Evolutionary conservation across 1,140 invertebrate species (phyloP).

Genomic region (Cotesia chilonis): DNA sequence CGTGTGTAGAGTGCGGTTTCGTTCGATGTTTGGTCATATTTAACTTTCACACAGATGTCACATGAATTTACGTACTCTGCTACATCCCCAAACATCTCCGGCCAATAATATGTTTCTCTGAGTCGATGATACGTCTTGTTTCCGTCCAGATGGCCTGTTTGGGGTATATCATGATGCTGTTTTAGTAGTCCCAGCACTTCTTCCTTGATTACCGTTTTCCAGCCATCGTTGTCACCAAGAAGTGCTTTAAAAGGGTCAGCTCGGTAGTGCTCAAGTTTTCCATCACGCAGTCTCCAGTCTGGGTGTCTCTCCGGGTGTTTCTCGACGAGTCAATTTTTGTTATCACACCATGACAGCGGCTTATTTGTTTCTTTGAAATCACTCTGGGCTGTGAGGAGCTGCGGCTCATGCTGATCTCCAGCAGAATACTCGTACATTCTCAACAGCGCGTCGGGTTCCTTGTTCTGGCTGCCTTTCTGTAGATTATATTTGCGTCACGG

Average conservation of each 20-base stretch:
- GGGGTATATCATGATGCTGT: not conserved
- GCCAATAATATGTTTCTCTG: slow-evolving; percentile 40
- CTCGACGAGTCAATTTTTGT: not conserved
- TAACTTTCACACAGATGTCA: too few species aligned
- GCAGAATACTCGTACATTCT: not conserved
- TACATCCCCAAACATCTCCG: slow-evolving; percentile 41
- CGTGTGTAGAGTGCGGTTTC: too few species aligned
- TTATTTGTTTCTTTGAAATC: too few species aligned
- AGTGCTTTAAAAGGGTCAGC: not conserved
- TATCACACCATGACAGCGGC: not conserved
- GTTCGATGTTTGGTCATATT: too few species aligned
- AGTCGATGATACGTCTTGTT: slow-evolving; percentile 38
- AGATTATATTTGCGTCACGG: not conserved
- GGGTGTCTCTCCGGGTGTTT: not conserved
- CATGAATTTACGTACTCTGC: not conserved
- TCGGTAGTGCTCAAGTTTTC: too few species aligned
- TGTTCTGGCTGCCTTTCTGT: not conserved
- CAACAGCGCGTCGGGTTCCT: not conserved
- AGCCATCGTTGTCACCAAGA: not conserved
- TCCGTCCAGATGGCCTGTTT: slow-evolving; percentile 37
- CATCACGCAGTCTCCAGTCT: not conserved
- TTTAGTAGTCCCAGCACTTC: not conserved
- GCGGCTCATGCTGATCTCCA: too few species aligned
- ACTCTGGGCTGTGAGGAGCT: not conserved
- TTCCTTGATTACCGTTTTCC: not conserved